phyloP scores from a whole-genome alignment of 2,797 vertebrate species.

The Chaunax sp. region DNA sequence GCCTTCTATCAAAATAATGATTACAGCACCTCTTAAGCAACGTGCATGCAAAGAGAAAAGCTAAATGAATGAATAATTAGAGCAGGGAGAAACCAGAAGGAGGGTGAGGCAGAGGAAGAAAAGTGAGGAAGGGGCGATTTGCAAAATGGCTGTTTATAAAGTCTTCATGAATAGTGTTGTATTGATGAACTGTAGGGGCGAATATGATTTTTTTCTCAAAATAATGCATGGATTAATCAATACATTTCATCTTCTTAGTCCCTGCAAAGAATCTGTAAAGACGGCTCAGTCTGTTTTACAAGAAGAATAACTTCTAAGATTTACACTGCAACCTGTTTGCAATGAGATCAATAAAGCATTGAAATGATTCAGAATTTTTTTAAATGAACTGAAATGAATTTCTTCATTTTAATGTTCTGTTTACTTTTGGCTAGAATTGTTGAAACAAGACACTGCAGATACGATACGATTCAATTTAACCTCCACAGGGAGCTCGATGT shows the following conservation, averaged over 20 bases:
- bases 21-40: conserved; percentile 69
- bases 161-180: conserved; percentile 16
- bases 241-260: conserved; percentile 24
- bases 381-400: conserved; percentile 59
- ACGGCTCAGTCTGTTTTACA: conserved; percentile 5
- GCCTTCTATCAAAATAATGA: conserved; percentile 67
- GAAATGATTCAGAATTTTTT: conserved; percentile 51
- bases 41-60: conserved; percentile 52
- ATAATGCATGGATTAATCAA: conserved; percentile 24
- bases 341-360: conserved; percentile 54
- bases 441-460: conserved; percentile 20
- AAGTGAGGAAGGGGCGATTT: conserved; percentile 22
- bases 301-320: conserved; percentile 1
- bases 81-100: conserved; percentile 31
- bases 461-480: conserved; percentile 42
- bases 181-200: conserved; percentile 21
- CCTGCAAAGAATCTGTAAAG: conserved; percentile 18
- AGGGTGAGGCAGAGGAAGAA: conserved; percentile 20
- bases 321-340: conserved; percentile 24
- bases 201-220: conserved; percentile 18
- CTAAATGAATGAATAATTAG: conserved; percentile 73
- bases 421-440: conserved; percentile 42
- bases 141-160: conserved; percentile 49
- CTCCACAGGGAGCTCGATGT: conserved; percentile 53
- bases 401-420: conserved; percentile 67